Evolutionary conservation across 1,140 invertebrate species (phyloP).

Genomic region (Cotesia chilonis): DNA sequence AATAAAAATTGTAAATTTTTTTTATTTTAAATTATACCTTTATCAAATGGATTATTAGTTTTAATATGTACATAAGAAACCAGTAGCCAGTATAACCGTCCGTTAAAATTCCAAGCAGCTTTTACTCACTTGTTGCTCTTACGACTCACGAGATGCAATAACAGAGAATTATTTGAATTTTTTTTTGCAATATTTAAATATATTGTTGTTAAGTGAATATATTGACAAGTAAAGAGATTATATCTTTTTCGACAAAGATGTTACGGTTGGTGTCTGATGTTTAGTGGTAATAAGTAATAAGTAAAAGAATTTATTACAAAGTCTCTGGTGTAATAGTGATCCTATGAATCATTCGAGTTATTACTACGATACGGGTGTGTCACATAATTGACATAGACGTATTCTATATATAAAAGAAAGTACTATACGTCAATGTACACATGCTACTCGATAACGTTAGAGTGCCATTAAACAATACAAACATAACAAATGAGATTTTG

Average conservation of each 20-base stretch:
- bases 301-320: slow-evolving; percentile 8
- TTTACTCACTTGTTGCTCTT: not conserved
- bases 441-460: not conserved
- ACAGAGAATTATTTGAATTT: too few relatives aligned
- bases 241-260: not conserved
- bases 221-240: not conserved
- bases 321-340: not conserved
- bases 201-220: not conserved
- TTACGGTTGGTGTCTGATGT: not conserved
- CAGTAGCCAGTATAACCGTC: not conserved
- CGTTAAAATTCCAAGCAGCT: not conserved
- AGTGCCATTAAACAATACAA: slow-evolving; percentile 1
- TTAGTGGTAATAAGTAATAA: not conserved
- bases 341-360: slow-evolving; percentile 3
- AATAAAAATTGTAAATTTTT: not conserved
- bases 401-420: not conserved
- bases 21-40: slow-evolving; percentile 6
- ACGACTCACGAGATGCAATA: not conserved
- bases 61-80: slow-evolving; percentile 15
- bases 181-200: too few relatives aligned
- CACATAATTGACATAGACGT: not conserved
- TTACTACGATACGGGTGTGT: not conserved
- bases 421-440: not conserved
- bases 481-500: not conserved
- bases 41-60: slow-evolving; percentile 15